Conservation (phyloP, 2,113 vertebrate genomes). For the Oreochromis tanganicae region DNA sequence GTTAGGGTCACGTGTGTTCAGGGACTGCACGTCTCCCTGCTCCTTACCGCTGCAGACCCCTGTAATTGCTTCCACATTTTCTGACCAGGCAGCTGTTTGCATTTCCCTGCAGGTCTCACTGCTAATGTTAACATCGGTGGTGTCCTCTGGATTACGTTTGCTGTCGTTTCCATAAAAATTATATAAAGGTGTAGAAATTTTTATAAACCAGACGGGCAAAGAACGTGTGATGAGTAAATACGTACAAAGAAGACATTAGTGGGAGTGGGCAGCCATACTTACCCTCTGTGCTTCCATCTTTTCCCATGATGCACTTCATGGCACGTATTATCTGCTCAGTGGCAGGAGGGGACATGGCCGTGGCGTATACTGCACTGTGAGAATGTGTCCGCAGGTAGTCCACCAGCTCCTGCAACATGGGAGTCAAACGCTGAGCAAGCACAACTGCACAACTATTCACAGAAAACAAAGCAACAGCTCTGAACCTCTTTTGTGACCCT, state of each 20-base stretch:
- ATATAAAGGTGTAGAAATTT: slow-evolving; percentile 25
- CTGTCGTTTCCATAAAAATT: slow-evolving; percentile 49
- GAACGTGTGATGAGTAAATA: not conserved
- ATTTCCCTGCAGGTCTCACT: slow-evolving; percentile 52
- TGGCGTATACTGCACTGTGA: slow-evolving; percentile 83
- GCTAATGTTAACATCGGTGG: slow-evolving; percentile 36
- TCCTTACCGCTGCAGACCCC: slow-evolving; percentile 41
- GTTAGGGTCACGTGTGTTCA: slow-evolving; percentile 56
- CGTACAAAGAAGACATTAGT: not conserved
- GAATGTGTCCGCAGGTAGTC: slow-evolving; percentile 84
- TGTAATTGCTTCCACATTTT: slow-evolving; percentile 66
- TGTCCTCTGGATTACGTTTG: slow-evolving; percentile 40
- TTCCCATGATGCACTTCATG: slow-evolving; percentile 85
- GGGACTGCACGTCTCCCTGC: slow-evolving; percentile 20
- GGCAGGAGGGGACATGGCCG: slow-evolving; percentile 82
- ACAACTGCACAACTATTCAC: not conserved
- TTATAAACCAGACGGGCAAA: slow-evolving; percentile 3
- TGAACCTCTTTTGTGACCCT: not conserved
- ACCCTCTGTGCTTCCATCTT: slow-evolving; percentile 82
- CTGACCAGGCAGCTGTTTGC: slow-evolving; percentile 60
- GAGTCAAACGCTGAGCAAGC: not conserved
- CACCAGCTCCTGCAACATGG: slow-evolving; percentile 79
- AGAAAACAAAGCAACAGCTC: not conserved
- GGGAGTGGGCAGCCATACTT: slow-evolving; percentile 40
- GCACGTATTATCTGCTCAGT: slow-evolving; percentile 84